Evolutionary conservation across 2,797 vertebrate species (phyloP).

Genomic region (Gymnoscopelus braueri): DNA sequence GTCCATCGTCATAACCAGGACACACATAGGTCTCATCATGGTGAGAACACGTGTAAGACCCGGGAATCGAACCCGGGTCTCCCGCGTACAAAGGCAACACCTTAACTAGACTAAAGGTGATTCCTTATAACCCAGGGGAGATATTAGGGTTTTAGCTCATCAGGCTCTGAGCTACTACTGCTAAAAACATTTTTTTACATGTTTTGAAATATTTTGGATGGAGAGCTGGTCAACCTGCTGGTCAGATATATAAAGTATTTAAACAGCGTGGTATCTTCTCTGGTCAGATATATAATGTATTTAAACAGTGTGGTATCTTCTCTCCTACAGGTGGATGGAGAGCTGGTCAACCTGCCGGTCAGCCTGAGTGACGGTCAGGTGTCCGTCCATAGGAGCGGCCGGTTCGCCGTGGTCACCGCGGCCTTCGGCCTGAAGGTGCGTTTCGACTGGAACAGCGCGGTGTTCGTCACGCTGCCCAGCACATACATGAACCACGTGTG

Average conservation of each 20-base stretch:
- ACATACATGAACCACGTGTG: constrained; percentile 72
- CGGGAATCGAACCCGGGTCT: too few species aligned
- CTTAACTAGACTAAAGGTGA: too few species aligned
- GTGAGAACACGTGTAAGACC: background rate
- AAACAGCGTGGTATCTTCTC: constrained; percentile 4
- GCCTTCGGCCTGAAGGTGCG: constrained; percentile 71
- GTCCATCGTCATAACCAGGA: too few species aligned
- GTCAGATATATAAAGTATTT: background rate
- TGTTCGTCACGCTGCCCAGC: constrained; percentile 66
- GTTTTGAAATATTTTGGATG: too few species aligned
- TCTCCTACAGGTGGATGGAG: constrained; percentile 76
- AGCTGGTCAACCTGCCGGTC: constrained; percentile 81
- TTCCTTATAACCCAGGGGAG: too few species aligned
- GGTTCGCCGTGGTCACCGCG: constrained; percentile 67
- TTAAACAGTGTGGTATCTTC: constrained; percentile 1
- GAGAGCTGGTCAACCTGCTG: too few species aligned
- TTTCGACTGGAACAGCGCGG: constrained; percentile 72
- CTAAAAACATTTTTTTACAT: too few species aligned
- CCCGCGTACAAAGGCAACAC: too few species aligned
- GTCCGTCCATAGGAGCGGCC: constrained; percentile 61
- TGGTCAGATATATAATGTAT: background rate
- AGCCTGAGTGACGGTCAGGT: constrained; percentile 53
- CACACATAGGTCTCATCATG: too few species aligned
- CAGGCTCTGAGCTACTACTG: too few species aligned
- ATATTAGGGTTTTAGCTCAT: too few species aligned